These are phyloP conservation scores for Erythrocercus mccallii DNA, from an alignment of 2,113 vertebrate genomes.

Conservation along the genomic window DNA sequence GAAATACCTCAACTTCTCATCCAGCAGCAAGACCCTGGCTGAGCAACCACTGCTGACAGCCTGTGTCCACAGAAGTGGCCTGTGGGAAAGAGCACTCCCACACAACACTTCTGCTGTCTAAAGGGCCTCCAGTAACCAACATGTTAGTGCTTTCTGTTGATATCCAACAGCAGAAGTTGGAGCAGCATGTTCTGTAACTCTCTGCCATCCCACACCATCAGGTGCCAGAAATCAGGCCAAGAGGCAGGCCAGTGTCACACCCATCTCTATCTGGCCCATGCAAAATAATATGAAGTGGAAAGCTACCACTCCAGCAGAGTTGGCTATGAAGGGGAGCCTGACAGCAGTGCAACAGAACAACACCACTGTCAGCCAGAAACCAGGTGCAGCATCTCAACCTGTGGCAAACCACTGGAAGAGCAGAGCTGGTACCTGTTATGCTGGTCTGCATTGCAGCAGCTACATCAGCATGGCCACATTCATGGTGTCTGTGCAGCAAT, in stretches of 20 bases:
- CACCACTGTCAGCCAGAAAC: background rate
- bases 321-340: background rate
- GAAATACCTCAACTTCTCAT: background rate
- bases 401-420: background rate
- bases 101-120: background rate
- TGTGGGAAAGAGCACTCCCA: background rate
- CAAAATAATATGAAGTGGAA: background rate
- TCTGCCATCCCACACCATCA: background rate
- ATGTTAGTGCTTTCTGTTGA: background rate
- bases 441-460: background rate
- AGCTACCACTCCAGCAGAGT: background rate
- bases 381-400: background rate
- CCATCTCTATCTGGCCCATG: background rate
- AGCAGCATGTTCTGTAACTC: background rate
- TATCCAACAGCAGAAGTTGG: background rate
- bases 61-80: background rate
- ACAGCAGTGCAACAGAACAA: rapidly evolving
- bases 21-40: background rate
- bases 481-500: background rate
- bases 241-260: background rate
- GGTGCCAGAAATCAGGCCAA: background rate
- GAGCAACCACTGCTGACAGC: background rate
- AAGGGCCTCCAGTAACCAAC: background rate
- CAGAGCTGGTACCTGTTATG: background rate
- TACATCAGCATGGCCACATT: too few relatives aligned